Percentiles rank a stretch among this genome's conserved stretches.
phyloP scores from a whole-genome alignment of 2,888 invertebrate genomes.

The Noctua pronuba region DNA sequence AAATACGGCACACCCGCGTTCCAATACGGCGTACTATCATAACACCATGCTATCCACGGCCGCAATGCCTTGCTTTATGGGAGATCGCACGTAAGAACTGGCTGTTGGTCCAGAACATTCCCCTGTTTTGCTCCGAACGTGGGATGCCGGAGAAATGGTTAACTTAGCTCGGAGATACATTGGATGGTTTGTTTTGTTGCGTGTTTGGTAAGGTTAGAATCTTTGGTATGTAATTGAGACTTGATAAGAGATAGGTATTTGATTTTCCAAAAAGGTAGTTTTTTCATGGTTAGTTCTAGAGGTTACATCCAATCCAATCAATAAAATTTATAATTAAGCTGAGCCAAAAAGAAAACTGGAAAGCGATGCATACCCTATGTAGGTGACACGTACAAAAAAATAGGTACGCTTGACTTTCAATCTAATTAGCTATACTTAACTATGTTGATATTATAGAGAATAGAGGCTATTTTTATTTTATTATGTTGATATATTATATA shows the following conservation, averaged over 20 bases:
- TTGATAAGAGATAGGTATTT: too few species aligned
- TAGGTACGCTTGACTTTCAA: background rate
- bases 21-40: constrained; percentile 76
- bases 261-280: background rate
- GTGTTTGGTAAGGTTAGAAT: constrained; percentile 7
- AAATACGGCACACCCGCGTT: constrained; percentile 63
- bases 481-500: too few species aligned
- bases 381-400: background rate
- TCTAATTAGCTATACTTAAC: background rate
- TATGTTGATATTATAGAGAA: too few species aligned
- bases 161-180: constrained; percentile 23
- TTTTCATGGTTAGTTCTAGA: background rate
- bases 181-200: constrained; percentile 37
- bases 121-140: constrained; percentile 48
- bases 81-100: constrained; percentile 70
- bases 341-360: background rate
- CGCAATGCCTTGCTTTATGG: constrained; percentile 59
- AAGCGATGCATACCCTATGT: too few species aligned
- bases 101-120: constrained; percentile 45
- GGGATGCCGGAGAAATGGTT: constrained; percentile 46
- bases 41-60: constrained; percentile 67
- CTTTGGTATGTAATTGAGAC: background rate
- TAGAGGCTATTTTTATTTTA: too few species aligned
- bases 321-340: background rate
- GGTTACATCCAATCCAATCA: background rate